Percentiles rank a stretch among this genome's conserved stretches.
These are phyloP conservation scores for Caradrina clavipalpis DNA, from an alignment of 2,888 invertebrate genomes.

Conservation along the genomic window DNA sequence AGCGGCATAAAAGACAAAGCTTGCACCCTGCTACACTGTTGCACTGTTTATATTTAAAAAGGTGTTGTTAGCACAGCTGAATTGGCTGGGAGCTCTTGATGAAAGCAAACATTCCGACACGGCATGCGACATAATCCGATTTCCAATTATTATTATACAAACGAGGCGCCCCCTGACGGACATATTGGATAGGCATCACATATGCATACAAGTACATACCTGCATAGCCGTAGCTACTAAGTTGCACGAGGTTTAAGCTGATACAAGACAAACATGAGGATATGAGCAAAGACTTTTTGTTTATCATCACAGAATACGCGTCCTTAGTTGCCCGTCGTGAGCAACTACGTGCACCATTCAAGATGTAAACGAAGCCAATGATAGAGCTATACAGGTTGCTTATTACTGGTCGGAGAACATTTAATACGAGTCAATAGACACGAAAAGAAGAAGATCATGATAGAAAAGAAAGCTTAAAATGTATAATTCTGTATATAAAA, in stretches of 20 bases:
- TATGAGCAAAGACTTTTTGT: too few species aligned
- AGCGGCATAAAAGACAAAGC: conserved; percentile 13
- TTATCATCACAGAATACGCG: too few species aligned
- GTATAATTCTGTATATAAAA: too few species aligned
- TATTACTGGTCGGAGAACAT: too few species aligned
- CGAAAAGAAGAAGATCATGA: too few species aligned
- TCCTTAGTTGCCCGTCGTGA: too few species aligned
- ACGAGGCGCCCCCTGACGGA: conserved; percentile 60
- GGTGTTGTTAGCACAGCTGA: conserved; percentile 63
- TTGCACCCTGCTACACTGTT: background rate
- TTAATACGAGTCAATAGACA: too few species aligned
- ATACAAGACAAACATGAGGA: background rate
- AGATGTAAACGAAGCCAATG: too few species aligned
- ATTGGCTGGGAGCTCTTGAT: conserved; percentile 72
- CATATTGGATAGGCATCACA: conserved; percentile 43
- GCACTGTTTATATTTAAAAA: conserved; percentile 58
- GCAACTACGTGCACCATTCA: too few species aligned
- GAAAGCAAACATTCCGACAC: conserved; percentile 74
- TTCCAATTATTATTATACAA: conserved; percentile 81
- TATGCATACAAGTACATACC: conserved; percentile 27
- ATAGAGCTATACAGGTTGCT: too few species aligned
- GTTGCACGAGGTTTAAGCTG: conserved; percentile 2
- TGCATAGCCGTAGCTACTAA: conserved; percentile 14
- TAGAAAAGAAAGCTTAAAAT: too few species aligned
- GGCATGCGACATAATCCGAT: conserved; percentile 75